Conservation (phyloP, 2,113 vertebrate species). For the Glaucomys volans region DNA sequence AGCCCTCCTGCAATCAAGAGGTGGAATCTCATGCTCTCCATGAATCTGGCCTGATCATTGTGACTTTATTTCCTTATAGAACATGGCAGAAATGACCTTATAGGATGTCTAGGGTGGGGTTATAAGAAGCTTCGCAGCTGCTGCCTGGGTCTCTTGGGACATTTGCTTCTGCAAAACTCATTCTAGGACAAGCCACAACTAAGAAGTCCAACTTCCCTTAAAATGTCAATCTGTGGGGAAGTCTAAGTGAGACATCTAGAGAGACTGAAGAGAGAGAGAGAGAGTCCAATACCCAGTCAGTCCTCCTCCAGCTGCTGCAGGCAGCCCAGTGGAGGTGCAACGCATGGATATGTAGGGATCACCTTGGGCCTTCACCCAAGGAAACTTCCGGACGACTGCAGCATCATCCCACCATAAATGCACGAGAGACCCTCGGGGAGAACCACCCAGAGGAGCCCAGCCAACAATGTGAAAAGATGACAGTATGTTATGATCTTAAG, state of each 20-base stretch:
- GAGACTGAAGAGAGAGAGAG: background rate
- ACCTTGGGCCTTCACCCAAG: background rate
- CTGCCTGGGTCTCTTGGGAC: background rate
- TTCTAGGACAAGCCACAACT: background rate
- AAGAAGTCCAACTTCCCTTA: background rate
- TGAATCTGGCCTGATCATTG: background rate
- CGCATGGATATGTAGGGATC: background rate
- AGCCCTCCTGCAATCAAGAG: background rate
- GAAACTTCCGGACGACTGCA: background rate
- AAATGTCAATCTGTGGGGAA: background rate
- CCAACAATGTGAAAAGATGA: background rate
- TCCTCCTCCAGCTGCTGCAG: background rate
- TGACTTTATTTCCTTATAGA: background rate
- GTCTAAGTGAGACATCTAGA: background rate
- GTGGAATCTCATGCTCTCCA: background rate
- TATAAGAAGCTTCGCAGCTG: background rate
- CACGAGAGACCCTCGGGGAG: background rate
- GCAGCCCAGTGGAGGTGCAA: background rate
- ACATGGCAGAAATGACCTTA: background rate
- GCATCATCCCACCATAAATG: background rate
- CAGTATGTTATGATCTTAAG: background rate
- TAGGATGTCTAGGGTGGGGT: background rate
- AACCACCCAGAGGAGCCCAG: background rate
- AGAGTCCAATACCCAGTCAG: too few species aligned
- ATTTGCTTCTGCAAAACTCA: background rate